Percentiles rank a stretch among this genome's conserved stretches.
phyloP scores from a whole-genome alignment of 2,888 invertebrate species.

The Diogma glabrata region DNA sequence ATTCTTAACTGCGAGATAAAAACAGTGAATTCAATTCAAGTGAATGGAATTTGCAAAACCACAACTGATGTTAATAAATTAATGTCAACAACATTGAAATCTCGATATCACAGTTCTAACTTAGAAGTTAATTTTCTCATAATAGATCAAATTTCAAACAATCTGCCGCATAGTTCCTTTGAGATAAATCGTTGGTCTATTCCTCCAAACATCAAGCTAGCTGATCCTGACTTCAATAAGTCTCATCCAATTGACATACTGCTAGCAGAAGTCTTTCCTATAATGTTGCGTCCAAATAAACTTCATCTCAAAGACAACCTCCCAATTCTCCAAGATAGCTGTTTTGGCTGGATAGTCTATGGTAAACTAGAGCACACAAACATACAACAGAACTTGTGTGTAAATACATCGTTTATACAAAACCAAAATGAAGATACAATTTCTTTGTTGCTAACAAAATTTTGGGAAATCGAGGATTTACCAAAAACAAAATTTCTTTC shows the following conservation, averaged over 20 bases:
- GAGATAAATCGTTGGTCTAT: background rate
- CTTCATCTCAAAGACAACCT: background rate
- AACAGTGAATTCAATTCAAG: background rate
- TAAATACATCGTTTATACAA: background rate
- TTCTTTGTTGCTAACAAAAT: slow-evolving; percentile 6
- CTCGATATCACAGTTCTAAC: too few species aligned
- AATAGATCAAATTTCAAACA: background rate
- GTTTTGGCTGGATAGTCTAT: background rate
- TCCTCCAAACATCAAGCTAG: background rate
- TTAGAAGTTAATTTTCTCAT: background rate
- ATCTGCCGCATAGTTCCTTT: background rate
- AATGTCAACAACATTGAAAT: too few species aligned
- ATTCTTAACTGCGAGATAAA: too few species aligned
- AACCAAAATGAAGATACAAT: background rate
- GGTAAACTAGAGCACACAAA: background rate
- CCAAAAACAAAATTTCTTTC: slow-evolving; percentile 10
- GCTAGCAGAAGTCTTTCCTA: background rate
- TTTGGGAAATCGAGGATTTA: slow-evolving; percentile 19
- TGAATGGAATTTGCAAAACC: background rate
- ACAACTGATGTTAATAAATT: background rate
- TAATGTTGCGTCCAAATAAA: background rate
- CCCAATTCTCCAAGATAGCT: background rate
- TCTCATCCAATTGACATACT: background rate
- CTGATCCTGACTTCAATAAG: background rate
- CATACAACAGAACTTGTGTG: background rate